Evolutionary conservation across 1,140 invertebrate species (phyloP).

Genomic region (Papilio aristodemus): DNA sequence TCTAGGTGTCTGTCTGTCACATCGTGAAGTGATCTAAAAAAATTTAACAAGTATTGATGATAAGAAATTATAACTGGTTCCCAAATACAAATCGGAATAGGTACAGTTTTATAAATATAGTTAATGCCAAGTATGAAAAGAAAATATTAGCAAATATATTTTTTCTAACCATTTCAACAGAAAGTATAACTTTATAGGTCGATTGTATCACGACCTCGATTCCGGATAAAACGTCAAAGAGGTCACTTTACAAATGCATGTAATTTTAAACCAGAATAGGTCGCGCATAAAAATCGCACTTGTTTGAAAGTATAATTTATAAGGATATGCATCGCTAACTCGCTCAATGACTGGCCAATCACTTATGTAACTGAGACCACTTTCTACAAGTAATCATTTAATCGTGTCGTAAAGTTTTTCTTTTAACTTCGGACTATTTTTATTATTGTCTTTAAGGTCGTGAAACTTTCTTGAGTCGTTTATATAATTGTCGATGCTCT

Average conservation of each 20-base stretch:
- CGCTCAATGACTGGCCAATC: neutral
- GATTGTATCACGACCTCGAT: conserved; percentile 11
- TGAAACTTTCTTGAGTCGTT: no score
- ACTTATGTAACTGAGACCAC: neutral
- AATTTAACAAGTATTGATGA: no score
- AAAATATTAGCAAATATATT: neutral
- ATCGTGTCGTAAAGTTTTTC: conserved; percentile 5
- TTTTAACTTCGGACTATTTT: neutral
- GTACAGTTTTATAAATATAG: neutral
- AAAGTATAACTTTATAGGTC: conserved; percentile 8
- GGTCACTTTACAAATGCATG: conserved; percentile 16
- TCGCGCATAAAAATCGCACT: conserved; percentile 16
- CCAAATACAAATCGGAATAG: no score
- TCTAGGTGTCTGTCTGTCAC: no score
- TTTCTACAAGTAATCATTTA: conserved; percentile 27
- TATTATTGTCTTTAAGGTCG: neutral
- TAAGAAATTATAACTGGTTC: no score
- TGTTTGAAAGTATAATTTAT: conserved; percentile 22
- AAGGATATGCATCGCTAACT: conserved; percentile 20
- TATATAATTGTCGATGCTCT: no score
- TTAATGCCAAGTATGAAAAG: neutral
- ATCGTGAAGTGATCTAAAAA: no score
- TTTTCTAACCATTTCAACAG: neutral
- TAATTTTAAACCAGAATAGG: conserved; percentile 18
- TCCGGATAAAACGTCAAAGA: conserved; percentile 6